Conservation (phyloP, 2,888 invertebrate species). For the Apeira syringaria region DNA sequence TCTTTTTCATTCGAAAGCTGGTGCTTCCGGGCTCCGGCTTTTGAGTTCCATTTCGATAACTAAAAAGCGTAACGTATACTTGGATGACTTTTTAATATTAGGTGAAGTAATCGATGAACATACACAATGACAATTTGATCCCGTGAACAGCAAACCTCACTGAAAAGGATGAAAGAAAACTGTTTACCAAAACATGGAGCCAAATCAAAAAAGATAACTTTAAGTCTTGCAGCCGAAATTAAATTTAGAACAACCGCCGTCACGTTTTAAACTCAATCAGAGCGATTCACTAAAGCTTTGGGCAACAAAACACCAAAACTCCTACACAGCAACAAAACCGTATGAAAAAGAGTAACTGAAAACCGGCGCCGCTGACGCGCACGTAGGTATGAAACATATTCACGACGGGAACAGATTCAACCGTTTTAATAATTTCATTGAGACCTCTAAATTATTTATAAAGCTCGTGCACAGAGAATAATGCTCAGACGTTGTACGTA, state of each 20-base stretch:
- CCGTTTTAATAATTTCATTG: slow-evolving; percentile 43
- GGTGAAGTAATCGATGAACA: no score
- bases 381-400: slow-evolving; percentile 19
- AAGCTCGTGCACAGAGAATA: slow-evolving; percentile 34
- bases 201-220: no score
- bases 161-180: no score
- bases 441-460: slow-evolving; percentile 45
- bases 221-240: no score
- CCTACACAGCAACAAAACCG: not conserved
- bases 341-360: slow-evolving; percentile 9
- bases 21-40: no score
- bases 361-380: slow-evolving; percentile 5
- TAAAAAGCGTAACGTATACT: no score
- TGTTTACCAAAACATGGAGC: no score
- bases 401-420: slow-evolving; percentile 25
- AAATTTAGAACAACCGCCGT: not conserved
- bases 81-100: no score
- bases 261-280: slow-evolving; percentile 3
- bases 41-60: no score
- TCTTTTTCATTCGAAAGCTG: no score
- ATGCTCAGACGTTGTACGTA: slow-evolving; percentile 33
- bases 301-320: slow-evolving; percentile 4
- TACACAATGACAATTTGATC: no score
- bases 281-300: not conserved
- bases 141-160: no score